Evolutionary conservation across 2,888 invertebrate species (phyloP).

Genomic region (Ceriagrion tenellum): DNA sequence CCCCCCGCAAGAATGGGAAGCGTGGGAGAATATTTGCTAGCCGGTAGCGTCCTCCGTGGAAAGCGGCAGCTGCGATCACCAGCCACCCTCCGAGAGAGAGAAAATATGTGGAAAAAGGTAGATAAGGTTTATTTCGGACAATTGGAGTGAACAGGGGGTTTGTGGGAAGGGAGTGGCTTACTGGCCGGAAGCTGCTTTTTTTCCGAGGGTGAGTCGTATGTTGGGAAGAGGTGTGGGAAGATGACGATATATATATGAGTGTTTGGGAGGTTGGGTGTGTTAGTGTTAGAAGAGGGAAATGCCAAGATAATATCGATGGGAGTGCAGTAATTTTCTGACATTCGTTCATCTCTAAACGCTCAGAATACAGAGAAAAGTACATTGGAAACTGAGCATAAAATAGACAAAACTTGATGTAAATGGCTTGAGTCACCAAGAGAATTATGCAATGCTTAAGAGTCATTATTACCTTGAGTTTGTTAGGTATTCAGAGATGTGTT

Average conservation of each 20-base stretch:
- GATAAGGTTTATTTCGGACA: conserved; percentile 28
- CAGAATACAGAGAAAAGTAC: no score
- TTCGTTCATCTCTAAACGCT: background rate
- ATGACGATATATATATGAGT: background rate
- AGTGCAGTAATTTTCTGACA: background rate
- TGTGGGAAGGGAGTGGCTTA: background rate
- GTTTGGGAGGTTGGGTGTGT: background rate
- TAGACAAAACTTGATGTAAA: no score
- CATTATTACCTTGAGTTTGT: no score
- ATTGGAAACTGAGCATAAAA: no score
- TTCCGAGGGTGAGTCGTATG: background rate
- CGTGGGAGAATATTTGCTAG: background rate
- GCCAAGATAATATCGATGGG: background rate
- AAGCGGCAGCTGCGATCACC: background rate
- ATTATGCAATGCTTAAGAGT: no score
- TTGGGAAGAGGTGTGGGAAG: background rate
- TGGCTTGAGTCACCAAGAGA: no score
- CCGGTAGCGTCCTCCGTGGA: background rate
- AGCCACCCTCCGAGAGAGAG: background rate
- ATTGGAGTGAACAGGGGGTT: background rate
- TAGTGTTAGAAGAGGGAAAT: background rate
- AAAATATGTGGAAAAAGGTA: background rate
- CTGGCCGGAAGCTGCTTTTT: background rate
- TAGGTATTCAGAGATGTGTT: no score
- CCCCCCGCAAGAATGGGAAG: background rate